Evolutionary conservation across 1,140 invertebrate species (phyloP).

Genomic region (Mya arenaria): DNA sequence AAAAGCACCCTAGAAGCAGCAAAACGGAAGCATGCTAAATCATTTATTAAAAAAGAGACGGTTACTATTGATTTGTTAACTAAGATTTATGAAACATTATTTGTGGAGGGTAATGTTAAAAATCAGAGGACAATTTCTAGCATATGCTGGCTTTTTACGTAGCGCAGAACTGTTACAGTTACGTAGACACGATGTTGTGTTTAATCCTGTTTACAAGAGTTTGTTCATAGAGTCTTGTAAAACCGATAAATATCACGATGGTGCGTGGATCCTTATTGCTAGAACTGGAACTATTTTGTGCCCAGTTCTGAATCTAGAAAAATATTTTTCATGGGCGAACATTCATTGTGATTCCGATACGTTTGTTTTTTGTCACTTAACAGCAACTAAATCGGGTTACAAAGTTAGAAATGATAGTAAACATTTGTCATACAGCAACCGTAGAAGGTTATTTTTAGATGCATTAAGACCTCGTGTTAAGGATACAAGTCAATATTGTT

Average conservation of each 20-base stretch:
- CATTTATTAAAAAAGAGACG: constrained; percentile 20
- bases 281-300: constrained; percentile 23
- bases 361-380: constrained; percentile 19
- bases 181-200: not conserved
- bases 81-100: constrained; percentile 5
- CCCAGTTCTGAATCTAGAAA: constrained; percentile 11
- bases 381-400: not conserved
- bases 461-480: not conserved
- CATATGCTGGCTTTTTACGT: constrained; percentile 18
- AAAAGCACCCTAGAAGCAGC: constrained; percentile 31
- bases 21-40: not conserved
- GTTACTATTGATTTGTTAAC: constrained; percentile 24
- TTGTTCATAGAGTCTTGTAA: constrained; percentile 31
- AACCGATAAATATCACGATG: constrained; percentile 22
- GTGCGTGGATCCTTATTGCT: constrained; percentile 21
- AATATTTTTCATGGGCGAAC: constrained; percentile 7
- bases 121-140: constrained; percentile 39
- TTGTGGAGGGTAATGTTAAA: constrained; percentile 18
- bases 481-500: not conserved
- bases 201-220: not conserved
- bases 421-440: constrained; percentile 20
- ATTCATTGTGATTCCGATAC: not conserved
- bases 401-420: constrained; percentile 14
- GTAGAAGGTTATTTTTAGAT: not conserved
- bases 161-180: constrained; percentile 3